Evolutionary conservation across 1,140 invertebrate species (phyloP).

Genomic region (Drosophila subpulchrella): DNA sequence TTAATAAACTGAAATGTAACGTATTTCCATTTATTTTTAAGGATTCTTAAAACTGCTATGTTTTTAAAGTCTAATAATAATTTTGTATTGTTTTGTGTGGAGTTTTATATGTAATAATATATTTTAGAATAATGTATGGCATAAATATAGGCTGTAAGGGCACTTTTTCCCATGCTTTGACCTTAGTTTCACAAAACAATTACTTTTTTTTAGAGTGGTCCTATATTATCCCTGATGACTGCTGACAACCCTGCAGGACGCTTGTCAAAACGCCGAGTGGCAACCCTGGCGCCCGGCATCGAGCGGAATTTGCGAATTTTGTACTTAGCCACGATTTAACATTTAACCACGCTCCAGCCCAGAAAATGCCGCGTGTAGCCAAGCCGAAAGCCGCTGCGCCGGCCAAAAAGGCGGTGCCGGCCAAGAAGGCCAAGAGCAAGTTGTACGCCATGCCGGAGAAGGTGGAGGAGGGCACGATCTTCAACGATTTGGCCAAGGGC

Average conservation of each 20-base stretch:
- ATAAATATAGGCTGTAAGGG: too few relatives aligned
- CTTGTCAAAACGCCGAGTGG: conserved; percentile 3
- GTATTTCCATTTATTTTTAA: too few relatives aligned
- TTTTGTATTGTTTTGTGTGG: too few relatives aligned
- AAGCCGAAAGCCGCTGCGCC: conserved; percentile 53
- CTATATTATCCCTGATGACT: too few relatives aligned
- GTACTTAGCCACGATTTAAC: neutral
- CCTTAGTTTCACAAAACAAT: too few relatives aligned
- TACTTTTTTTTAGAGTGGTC: neutral
- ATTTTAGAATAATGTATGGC: too few relatives aligned
- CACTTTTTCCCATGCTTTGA: too few relatives aligned
- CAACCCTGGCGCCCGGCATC: conserved; percentile 34
- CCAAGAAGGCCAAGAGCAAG: conserved; percentile 88
- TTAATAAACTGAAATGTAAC: too few relatives aligned
- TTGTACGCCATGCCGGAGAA: conserved; percentile 91
- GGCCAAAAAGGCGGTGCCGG: conserved; percentile 43
- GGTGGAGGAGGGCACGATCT: conserved; percentile 90
- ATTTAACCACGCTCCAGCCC: neutral
- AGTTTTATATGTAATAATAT: too few relatives aligned
- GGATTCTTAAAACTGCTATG: too few relatives aligned
- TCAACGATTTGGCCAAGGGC: conserved; percentile 90
- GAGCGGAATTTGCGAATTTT: conserved; percentile 9
- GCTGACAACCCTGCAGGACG: conserved; percentile 25
- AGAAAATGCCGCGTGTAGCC: conserved; percentile 65
- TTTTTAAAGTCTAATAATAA: too few relatives aligned